A percentile compares a stretch with the other conserved stretches of the same genome.
Conservation (phyloP, 2,113 vertebrate species). For the Oxyura jamaicensis region DNA sequence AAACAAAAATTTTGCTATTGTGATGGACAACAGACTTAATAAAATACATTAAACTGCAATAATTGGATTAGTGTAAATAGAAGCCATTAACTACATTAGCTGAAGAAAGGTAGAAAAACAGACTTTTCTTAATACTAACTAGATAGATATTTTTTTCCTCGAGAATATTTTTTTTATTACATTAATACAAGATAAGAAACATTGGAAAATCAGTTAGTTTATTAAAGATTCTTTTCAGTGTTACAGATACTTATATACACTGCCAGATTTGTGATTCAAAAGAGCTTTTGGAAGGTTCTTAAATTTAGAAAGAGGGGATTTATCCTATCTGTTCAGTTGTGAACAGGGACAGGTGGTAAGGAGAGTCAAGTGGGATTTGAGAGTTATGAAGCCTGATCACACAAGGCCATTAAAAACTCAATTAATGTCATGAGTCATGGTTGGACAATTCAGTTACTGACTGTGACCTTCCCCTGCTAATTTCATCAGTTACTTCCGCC, state of each 20-base stretch:
- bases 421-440: conserved; percentile 51
- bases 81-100: conserved; percentile 12
- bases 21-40: conserved; percentile 1
- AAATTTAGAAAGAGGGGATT: not conserved
- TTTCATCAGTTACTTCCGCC: conserved; percentile 32
- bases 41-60: not conserved
- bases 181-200: not conserved
- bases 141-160: not conserved
- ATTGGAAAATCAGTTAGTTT: not conserved
- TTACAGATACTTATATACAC: not conserved
- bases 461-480: conserved; percentile 52
- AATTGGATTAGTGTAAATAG: conserved; percentile 45
- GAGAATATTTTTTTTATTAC: not conserved
- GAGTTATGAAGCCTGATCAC: conserved; percentile 36
- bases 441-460: conserved; percentile 63
- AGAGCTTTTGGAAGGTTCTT: not conserved
- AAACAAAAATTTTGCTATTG: conserved; percentile 4
- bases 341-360: not conserved
- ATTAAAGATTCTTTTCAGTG: not conserved
- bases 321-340: not conserved
- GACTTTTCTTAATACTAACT: not conserved
- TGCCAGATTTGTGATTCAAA: not conserved
- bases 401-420: conserved; percentile 50
- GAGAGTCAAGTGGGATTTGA: conserved; percentile 26
- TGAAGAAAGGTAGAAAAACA: not conserved